phyloP scores from a whole-genome alignment of 2,888 invertebrate species.

The Vanessa cardui region DNA sequence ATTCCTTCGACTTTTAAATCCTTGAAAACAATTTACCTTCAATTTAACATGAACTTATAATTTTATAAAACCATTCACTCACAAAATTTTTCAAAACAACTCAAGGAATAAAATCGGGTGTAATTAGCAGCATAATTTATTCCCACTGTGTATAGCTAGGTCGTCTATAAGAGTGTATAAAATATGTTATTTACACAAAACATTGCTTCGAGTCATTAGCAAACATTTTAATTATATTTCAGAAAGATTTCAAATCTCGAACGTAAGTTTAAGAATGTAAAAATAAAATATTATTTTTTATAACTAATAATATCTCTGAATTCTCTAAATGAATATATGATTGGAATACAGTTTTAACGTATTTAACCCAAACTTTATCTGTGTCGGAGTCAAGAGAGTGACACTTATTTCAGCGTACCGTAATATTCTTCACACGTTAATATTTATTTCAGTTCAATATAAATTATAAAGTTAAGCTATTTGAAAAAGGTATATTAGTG shows the following conservation, averaged over 20 bases:
- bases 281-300: too few relatives aligned
- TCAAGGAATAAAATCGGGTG: constrained; percentile 17
- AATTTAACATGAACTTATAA: constrained; percentile 20
- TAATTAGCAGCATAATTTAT: neutral
- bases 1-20: constrained; percentile 43
- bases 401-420: neutral
- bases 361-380: constrained; percentile 51
- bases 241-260: too few relatives aligned
- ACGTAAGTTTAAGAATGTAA: too few relatives aligned
- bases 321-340: neutral
- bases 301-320: too few relatives aligned
- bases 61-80: neutral
- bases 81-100: neutral
- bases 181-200: too few relatives aligned
- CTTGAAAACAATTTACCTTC: constrained; percentile 29
- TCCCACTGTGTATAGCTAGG: too few relatives aligned
- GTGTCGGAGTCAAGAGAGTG: constrained; percentile 38
- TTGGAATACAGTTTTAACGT: too few relatives aligned
- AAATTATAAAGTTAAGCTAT: constrained; percentile 7
- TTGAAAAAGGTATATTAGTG: constrained; percentile 1
- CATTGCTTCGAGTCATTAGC: too few relatives aligned
- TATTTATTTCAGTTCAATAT: neutral
- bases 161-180: too few relatives aligned
- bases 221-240: too few relatives aligned
- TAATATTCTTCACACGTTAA: neutral